Evolutionary conservation across 2,113 vertebrate genomes (phyloP).

Genomic region (Leptosomus discolor): DNA sequence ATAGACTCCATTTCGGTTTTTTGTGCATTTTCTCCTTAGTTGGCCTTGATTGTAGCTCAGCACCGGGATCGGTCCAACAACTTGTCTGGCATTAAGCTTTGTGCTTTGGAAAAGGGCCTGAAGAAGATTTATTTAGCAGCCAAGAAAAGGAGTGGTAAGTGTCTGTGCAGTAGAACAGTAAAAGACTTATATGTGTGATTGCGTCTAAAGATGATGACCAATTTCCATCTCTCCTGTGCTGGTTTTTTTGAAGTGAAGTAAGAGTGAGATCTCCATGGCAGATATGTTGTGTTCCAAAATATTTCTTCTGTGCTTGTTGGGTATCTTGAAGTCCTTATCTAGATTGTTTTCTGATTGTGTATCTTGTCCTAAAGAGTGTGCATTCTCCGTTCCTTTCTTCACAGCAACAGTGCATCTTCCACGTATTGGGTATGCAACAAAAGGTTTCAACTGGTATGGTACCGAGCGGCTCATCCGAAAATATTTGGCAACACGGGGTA

Average conservation of each 20-base stretch:
- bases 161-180: background rate
- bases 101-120: constrained; percentile 86
- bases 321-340: background rate
- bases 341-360: background rate
- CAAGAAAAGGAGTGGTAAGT: constrained; percentile 83
- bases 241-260: background rate
- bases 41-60: constrained; percentile 89
- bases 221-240: background rate
- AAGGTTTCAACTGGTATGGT: constrained; percentile 94
- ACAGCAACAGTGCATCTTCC: constrained; percentile 92
- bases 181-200: background rate
- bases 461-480: constrained; percentile 91
- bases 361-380: background rate
- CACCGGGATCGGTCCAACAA: constrained; percentile 82
- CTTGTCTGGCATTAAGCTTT: constrained; percentile 85
- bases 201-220: background rate
- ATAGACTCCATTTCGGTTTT: background rate
- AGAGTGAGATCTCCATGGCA: background rate
- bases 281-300: background rate
- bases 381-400: background rate
- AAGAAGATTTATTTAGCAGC: constrained; percentile 85
- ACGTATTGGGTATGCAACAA: constrained; percentile 87
- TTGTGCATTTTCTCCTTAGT: constrained; percentile 64
- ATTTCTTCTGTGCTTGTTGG: background rate
- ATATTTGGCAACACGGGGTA: constrained; percentile 79